Evolutionary conservation across 2,888 invertebrate genomes (phyloP).

Genomic region (Andrena minutula): DNA sequence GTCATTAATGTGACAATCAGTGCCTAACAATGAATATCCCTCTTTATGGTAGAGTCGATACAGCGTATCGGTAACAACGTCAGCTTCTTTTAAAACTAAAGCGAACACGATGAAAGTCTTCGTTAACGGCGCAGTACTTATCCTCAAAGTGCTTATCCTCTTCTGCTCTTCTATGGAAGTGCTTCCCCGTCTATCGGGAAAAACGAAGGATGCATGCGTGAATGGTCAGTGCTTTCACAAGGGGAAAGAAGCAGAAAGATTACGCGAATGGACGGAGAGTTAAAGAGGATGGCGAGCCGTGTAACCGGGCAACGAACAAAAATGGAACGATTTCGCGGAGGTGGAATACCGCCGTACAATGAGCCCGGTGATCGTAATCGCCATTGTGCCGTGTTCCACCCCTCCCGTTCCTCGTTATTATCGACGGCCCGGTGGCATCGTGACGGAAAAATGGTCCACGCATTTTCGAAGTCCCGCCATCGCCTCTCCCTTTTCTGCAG

Average conservation of each 20-base stretch:
- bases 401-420: slow-evolving; percentile 67
- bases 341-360: slow-evolving; percentile 72
- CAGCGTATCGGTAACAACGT: background rate
- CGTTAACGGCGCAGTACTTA: slow-evolving; percentile 2
- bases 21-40: background rate
- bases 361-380: slow-evolving; percentile 72
- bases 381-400: slow-evolving; percentile 72
- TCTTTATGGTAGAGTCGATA: background rate
- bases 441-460: slow-evolving; percentile 76
- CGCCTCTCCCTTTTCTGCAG: slow-evolving; percentile 48
- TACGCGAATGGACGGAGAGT: slow-evolving; percentile 47
- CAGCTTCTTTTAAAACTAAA: slow-evolving; percentile 18
- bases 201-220: slow-evolving; percentile 38
- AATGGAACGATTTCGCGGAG: slow-evolving; percentile 63
- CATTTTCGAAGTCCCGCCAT: slow-evolving; percentile 70
- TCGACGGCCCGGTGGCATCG: slow-evolving; percentile 65
- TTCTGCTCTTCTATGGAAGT: slow-evolving; percentile 1
- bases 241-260: slow-evolving; percentile 47
- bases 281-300: slow-evolving; percentile 50
- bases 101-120: background rate
- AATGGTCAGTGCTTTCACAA: slow-evolving; percentile 46
- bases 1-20: background rate
- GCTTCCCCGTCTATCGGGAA: slow-evolving; percentile 27
- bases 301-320: slow-evolving; percentile 55
- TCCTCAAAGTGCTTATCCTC: background rate